These are phyloP conservation scores for Cylindroiulus punctatus DNA, from an alignment of 2,888 invertebrate genomes.

Conservation along the genomic window DNA sequence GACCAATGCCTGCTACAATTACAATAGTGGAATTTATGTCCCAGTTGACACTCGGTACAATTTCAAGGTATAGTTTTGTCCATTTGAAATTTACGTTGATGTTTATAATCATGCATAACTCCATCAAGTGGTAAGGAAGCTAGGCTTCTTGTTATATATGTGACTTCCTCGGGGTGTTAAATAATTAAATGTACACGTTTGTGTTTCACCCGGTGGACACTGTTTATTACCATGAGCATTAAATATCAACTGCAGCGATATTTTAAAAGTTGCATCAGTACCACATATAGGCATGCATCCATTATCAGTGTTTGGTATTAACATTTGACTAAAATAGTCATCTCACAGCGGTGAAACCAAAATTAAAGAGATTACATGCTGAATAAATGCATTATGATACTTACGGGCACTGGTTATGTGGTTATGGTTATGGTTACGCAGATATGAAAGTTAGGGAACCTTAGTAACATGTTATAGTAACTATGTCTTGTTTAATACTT, in stretches of 20 bases:
- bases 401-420: background rate
- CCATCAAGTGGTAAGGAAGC: background rate
- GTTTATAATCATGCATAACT: conserved; percentile 37
- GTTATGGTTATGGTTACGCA: background rate
- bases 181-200: background rate
- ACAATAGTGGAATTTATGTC: conserved; percentile 1
- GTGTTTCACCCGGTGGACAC: background rate
- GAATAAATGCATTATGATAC: background rate
- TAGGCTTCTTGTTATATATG: conserved; percentile 12
- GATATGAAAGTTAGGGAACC: background rate
- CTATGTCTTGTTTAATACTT: background rate
- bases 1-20: conserved; percentile 53
- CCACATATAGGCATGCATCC: background rate
- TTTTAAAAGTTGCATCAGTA: conserved; percentile 31
- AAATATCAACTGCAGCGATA: conserved; percentile 33
- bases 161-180: background rate
- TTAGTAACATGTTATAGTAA: background rate
- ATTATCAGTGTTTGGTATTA: background rate
- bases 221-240: conserved; percentile 36
- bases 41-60: background rate
- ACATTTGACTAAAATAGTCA: conserved; percentile 8
- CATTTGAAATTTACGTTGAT: background rate
- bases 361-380: background rate
- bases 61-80: conserved; percentile 30
- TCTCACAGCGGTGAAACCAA: background rate